Base-by-base conservation (phyloP, 64 coral and sea anemone genomes). In the Dendrophyllia cribrosa region DNA sequence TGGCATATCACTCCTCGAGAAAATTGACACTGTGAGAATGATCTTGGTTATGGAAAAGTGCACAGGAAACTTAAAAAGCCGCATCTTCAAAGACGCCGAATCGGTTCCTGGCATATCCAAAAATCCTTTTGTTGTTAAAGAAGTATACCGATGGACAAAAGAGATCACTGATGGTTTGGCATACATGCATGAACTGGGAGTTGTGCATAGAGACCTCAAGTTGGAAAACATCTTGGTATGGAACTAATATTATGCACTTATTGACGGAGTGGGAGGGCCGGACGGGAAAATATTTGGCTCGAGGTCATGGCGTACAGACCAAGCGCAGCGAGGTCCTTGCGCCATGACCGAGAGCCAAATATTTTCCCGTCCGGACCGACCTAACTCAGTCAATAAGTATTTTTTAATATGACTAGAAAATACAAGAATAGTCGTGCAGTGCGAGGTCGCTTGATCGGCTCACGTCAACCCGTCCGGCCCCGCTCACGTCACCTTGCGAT, bases 211-310 rank as follows among this genome's bases (percentile, higher is more conserved):
- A 23, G 72, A 88, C 64, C 75, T 88, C 44, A 85, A 68, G 61
- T 48, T 85, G 17, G 82, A 85, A 43, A 85, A 85, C 60, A 50
- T 85, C 51, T 88, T 88, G 86, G 86, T 88, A 88, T 17, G 70
- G 46, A 88, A 59, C 6, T 9, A 23, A 24, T 25, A 70, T 23
- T 34, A 34, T 34, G 34, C 34, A 34, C 34, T 34, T 34, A 34
- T 34, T 34, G 34, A 34, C 34, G 0, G 34, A 34, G 34, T 34
- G 34, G 34, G 34, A 34, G 34, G 34, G 34, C 34, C 34, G 34
- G 34, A 34, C 34, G 34, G 34, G 34, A 34, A 34, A 34, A 34
- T 34, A 34, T 34, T 34, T 34, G 34, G 34, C 34, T 34, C 34
- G 34, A 34, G 34, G 34, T 34, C 34, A 34, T 34, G 34, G 34